Base-by-base conservation (phyloP, 2,888 invertebrate genomes). In the Campoplex capitator region DNA sequence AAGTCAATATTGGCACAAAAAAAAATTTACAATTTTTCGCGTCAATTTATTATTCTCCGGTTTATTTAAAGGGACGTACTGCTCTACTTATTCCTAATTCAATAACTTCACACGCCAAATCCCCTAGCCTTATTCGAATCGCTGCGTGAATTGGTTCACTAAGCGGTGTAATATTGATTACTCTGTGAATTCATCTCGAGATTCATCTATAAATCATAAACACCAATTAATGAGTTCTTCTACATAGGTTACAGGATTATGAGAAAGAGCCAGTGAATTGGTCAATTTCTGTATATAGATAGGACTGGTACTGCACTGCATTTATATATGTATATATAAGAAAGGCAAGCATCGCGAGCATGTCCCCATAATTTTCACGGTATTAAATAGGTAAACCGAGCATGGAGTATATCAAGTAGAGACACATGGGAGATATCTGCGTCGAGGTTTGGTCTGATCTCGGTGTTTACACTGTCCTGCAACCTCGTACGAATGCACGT, bases 371-470 rank as follows among this genome's bases (percentile, higher is more conserved):
- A 85, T 78, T 82, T 82, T 85, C 82, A 58, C 13, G 74, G 82
- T 70, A 85, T 85, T 85, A 85, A 82, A 74, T 82, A 74, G 77
- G 82, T 28, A 70, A 68, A 54, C 67, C 32, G 68, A 85, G 68
- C 77, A 58, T 73, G 18, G 73, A 51, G 56, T 78, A 74, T 85
- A 85, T 85, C 77, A 78, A 85, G 74, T 74, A 58, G 81, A 78
- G 82, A 85, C 82, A 82, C 82, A 82, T 82, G 58, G 76, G 76
- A 70, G 45, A 35, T 70, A n/a, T 16, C 45, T 45, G 32, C 32
- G 45, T 62, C 38, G 28, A 13, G 42, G 13, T 75, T 16, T 16
- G 45, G 62, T 23, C 28, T 45, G 45, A 62, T 75, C 45, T 48
- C 62, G 9, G 45, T 62, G 62, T 62, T 75, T 48, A 62, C 32